Evolutionary conservation across 2,888 invertebrate genomes (phyloP).

Genomic region (Scaptomyza cyrtandrae): DNA sequence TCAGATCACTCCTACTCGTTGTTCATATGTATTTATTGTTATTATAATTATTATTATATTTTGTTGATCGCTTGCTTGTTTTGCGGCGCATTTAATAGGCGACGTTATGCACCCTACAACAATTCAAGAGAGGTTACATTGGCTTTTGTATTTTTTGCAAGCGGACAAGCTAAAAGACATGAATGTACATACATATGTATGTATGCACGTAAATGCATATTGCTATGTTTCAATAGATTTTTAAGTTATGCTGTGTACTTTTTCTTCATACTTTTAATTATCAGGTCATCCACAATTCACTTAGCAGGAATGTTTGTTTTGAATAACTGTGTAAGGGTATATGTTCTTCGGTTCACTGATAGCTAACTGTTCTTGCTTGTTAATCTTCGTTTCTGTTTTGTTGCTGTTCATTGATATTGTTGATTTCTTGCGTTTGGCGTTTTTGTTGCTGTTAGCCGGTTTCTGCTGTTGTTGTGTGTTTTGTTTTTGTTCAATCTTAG

Average conservation of each 20-base stretch:
- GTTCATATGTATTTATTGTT: background rate
- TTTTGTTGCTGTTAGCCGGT: constrained; percentile 1
- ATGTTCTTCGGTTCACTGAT: background rate
- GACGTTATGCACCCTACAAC: constrained; percentile 41
- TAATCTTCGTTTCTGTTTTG: constrained; percentile 18
- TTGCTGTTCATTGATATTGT: constrained; percentile 20
- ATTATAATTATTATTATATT: constrained; percentile 10
- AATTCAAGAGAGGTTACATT: constrained; percentile 5
- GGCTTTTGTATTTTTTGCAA: too few relatives aligned
- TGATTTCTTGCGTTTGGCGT: constrained; percentile 9
- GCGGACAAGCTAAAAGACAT: too few relatives aligned
- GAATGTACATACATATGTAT: background rate
- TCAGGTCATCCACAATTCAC: too few relatives aligned
- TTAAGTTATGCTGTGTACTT: too few relatives aligned
- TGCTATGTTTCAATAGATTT: background rate
- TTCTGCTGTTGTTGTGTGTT: constrained; percentile 16
- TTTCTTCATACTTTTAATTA: too few relatives aligned
- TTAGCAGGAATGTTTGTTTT: too few relatives aligned
- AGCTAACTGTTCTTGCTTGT: background rate
- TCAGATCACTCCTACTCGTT: background rate
- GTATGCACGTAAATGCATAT: too few relatives aligned
- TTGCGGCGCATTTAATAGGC: constrained; percentile 56
- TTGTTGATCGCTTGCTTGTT: constrained; percentile 29
- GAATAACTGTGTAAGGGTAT: constrained; percentile 1
- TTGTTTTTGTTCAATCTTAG: constrained; percentile 28